phyloP scores from a whole-genome alignment of 2,113 vertebrate genomes.

The Salminus brasiliensis region DNA sequence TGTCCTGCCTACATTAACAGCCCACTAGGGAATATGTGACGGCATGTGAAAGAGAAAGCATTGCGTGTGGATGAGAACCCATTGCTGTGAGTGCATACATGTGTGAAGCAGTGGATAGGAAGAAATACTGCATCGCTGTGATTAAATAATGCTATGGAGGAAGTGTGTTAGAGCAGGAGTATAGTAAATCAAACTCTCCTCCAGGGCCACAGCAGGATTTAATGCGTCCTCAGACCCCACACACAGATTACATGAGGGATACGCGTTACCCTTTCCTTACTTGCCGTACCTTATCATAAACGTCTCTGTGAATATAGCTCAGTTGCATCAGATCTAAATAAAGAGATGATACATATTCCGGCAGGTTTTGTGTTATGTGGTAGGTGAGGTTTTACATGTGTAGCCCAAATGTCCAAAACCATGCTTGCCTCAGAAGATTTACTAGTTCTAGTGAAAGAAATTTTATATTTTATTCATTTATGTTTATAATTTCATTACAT shows the following conservation, averaged over 20 bases:
- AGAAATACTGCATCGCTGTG: slow-evolving; percentile 1
- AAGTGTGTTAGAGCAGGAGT: background rate
- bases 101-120: background rate
- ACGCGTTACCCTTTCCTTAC: background rate
- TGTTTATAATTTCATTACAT: too few species aligned
- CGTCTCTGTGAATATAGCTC: background rate
- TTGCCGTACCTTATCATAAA: background rate
- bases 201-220: background rate
- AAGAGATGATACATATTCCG: slow-evolving; percentile 18
- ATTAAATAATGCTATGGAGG: background rate
- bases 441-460: too few species aligned
- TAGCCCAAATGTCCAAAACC: too few species aligned
- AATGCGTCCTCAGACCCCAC: background rate
- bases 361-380: slow-evolving; percentile 2
- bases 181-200: slow-evolving; percentile 9
- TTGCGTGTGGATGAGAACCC: slow-evolving; percentile 4
- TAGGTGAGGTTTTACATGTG: background rate
- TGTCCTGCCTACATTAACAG: slow-evolving; percentile 15
- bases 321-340: background rate
- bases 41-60: background rate
- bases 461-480: too few species aligned
- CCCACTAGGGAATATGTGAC: background rate
- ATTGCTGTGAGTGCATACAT: background rate
- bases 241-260: slow-evolving; percentile 4
- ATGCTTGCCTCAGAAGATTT: too few species aligned